Evolutionary conservation across 2,888 invertebrate species (phyloP).

Genomic region (Tetranychus truncatus): DNA sequence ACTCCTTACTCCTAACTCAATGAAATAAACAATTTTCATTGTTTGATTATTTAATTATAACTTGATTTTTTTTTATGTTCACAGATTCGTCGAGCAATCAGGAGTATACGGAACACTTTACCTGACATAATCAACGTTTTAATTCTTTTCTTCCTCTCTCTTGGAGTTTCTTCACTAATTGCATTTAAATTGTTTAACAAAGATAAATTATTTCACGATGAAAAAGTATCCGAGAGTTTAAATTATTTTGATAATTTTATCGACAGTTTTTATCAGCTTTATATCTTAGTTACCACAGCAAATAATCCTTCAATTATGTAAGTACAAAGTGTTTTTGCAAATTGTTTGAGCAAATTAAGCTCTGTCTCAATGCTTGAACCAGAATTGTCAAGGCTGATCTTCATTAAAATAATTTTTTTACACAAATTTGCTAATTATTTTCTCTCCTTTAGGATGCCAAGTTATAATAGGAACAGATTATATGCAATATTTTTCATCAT

Average conservation of each 20-base stretch:
- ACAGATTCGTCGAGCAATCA: slow-evolving; percentile 35
- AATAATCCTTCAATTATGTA: slow-evolving; percentile 38
- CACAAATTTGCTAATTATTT: neutral
- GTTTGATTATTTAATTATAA: neutral
- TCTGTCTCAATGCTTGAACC: too few species aligned
- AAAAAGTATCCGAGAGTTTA: slow-evolving; percentile 28
- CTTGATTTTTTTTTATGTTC: slow-evolving; percentile 17
- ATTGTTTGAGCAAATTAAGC: too few species aligned
- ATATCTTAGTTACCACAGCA: slow-evolving; percentile 37
- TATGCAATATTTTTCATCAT: slow-evolving; percentile 35
- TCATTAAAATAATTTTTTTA: too few species aligned
- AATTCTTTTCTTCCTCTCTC: slow-evolving; percentile 34
- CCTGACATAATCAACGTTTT: slow-evolving; percentile 36
- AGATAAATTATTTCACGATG: slow-evolving; percentile 29
- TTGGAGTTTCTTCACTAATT: slow-evolving; percentile 35
- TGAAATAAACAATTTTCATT: neutral
- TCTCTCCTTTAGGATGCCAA: slow-evolving; percentile 35
- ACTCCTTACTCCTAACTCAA: neutral
- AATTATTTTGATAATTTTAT: slow-evolving; percentile 32
- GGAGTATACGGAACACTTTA: slow-evolving; percentile 36
- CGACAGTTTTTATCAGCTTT: slow-evolving; percentile 36
- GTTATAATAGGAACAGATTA: slow-evolving; percentile 34
- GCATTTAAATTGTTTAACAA: slow-evolving; percentile 35
- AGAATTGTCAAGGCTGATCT: too few species aligned
- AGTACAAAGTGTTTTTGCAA: slow-evolving; percentile 24